Evolutionary conservation across 2,888 invertebrate species (phyloP).

Genomic region (Ischnura elegans): DNA sequence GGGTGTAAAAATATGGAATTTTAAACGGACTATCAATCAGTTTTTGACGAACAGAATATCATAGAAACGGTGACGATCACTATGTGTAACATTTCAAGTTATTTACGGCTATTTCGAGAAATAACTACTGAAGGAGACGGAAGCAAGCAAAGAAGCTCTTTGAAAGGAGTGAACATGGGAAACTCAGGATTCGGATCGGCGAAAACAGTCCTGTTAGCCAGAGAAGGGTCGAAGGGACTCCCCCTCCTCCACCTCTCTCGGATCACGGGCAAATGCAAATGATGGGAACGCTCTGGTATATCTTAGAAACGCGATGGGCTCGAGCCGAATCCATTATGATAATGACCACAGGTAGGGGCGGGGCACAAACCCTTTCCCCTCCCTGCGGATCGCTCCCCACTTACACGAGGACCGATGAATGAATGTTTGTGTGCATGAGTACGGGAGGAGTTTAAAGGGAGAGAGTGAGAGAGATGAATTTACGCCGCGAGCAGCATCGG

Average conservation of each 20-base stretch:
- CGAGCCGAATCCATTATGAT: conserved; percentile 61
- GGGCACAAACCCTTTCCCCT: not conserved
- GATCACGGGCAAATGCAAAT: conserved; percentile 49
- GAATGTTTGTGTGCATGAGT: conserved; percentile 48
- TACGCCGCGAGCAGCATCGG: not conserved
- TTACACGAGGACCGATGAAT: conserved; percentile 48
- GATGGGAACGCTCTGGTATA: conserved; percentile 57
- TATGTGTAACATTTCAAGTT: too few relatives aligned
- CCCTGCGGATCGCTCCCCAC: not conserved
- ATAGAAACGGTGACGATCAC: too few relatives aligned
- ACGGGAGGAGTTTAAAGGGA: conserved; percentile 2
- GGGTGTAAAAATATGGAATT: too few relatives aligned
- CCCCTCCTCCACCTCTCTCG: not conserved
- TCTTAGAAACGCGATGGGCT: conserved; percentile 35
- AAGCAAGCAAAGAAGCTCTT: too few relatives aligned
- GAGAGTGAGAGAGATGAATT: too few relatives aligned
- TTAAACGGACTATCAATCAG: too few relatives aligned
- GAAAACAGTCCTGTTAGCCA: too few relatives aligned
- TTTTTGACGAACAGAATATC: too few relatives aligned
- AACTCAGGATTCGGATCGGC: too few relatives aligned
- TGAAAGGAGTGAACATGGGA: too few relatives aligned
- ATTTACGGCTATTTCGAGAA: too few relatives aligned
- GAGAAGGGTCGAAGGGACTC: not conserved
- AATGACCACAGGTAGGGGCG: conserved; percentile 37
- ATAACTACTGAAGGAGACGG: too few relatives aligned